These are phyloP conservation scores for Trachops cirrhosus DNA, from an alignment of 2,797 vertebrate genomes.

Conservation along the genomic window DNA sequence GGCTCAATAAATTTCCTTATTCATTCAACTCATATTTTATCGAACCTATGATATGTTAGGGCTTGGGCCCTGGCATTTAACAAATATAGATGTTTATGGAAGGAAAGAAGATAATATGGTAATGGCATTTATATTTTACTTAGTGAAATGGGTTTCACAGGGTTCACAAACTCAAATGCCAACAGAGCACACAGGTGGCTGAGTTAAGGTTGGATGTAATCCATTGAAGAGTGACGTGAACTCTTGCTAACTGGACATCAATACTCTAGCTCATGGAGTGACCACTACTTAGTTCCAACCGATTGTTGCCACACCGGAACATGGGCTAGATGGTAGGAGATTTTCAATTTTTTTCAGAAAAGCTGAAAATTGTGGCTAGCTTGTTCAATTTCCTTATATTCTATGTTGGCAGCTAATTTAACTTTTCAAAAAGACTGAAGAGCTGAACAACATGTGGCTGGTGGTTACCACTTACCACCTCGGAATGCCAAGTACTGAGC, in stretches of 20 bases:
- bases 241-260: background rate
- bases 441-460: background rate
- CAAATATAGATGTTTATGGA: background rate
- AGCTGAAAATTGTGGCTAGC: background rate
- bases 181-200: background rate
- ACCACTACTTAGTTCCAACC: background rate
- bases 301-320: background rate
- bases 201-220: background rate
- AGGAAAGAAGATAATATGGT: background rate
- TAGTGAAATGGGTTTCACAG: background rate
- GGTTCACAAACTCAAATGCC: background rate
- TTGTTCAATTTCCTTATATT: background rate
- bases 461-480: background rate
- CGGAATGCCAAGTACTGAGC: background rate
- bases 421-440: background rate
- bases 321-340: background rate
- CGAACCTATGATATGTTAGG: background rate
- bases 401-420: background rate
- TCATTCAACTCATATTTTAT: slow-evolving; percentile 4
- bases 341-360: background rate
- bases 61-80: background rate
- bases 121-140: background rate
- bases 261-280: background rate
- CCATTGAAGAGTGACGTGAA: background rate
- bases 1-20: background rate